Evolutionary conservation across 2,113 vertebrate genomes (phyloP).

Genomic region (Saguinus midas): DNA sequence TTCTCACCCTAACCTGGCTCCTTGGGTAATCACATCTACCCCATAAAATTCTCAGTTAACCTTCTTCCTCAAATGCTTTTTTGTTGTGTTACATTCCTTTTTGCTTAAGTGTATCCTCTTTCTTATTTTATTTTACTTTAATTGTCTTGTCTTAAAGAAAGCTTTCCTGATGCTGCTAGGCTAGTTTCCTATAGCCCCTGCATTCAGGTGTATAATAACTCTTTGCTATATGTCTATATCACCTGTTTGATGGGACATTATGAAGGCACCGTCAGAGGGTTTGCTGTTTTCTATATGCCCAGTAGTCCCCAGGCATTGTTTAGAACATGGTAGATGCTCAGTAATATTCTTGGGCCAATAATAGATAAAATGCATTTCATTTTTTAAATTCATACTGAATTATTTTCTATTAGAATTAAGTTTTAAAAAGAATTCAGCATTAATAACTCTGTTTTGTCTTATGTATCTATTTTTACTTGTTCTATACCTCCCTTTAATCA

Average conservation of each 20-base stretch:
- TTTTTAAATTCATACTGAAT: neutral
- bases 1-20: neutral
- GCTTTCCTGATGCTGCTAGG: neutral
- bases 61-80: neutral
- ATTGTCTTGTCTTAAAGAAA: neutral
- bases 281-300: neutral
- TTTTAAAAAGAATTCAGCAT: neutral
- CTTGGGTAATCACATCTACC: neutral
- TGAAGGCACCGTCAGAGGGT: neutral
- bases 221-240: neutral
- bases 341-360: neutral
- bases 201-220: neutral
- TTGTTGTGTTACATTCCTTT: neutral
- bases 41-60: neutral
- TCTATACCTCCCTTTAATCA: neutral
- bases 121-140: neutral
- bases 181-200: neutral
- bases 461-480: neutral
- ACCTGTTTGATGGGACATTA: neutral
- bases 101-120: neutral
- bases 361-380: neutral
- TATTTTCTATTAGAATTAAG: conserved; percentile 11
- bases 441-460: neutral
- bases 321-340: neutral
- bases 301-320: neutral